Percentiles rank a stretch among this genome's conserved stretches.
phyloP scores from a whole-genome alignment of 2,888 invertebrate species.

The Mythimna vitellina region DNA sequence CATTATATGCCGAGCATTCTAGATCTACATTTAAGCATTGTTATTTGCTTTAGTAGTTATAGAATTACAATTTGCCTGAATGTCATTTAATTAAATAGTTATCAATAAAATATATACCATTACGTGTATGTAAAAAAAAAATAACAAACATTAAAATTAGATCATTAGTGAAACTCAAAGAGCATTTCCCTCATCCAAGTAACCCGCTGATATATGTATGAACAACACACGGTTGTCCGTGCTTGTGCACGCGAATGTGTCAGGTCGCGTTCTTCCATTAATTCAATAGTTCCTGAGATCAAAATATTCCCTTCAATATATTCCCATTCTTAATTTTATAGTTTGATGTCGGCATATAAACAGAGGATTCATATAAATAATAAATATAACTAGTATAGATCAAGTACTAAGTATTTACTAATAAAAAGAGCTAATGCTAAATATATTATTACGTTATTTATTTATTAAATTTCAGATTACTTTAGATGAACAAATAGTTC shows the following conservation, averaged over 20 bases:
- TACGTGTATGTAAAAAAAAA: conserved; percentile 34
- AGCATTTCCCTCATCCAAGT: conserved; percentile 9
- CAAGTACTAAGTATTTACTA: conserved; percentile 37
- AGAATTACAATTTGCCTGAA: conserved; percentile 70
- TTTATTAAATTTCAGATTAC: conserved; percentile 27
- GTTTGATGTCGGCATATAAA: conserved; percentile 12
- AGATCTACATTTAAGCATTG: conserved; percentile 72
- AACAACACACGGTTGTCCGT: conserved; percentile 3
- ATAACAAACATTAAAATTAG: conserved; percentile 26
- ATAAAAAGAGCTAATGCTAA: conserved; percentile 25
- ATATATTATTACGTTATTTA: conserved; percentile 26
- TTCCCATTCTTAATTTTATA: conserved; percentile 3
- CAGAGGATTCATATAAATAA: conserved; percentile 10
- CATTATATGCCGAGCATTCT: conserved; percentile 74
- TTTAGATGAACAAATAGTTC: conserved; percentile 34
- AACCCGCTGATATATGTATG: neutral
- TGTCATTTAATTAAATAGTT: conserved; percentile 45
- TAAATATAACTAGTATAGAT: conserved; percentile 26
- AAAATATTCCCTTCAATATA: conserved; percentile 10
- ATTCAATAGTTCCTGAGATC: conserved; percentile 27
- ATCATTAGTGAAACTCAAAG: conserved; percentile 29
- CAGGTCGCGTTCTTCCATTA: conserved; percentile 20
- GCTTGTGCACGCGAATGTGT: neutral
- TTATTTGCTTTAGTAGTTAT: conserved; percentile 81
- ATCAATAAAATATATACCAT: conserved; percentile 30